Evolutionary conservation across 1,140 invertebrate species (phyloP), one percentile per base, ranked within the genome.

Genomic region (Eulimnadia texana): DNA sequence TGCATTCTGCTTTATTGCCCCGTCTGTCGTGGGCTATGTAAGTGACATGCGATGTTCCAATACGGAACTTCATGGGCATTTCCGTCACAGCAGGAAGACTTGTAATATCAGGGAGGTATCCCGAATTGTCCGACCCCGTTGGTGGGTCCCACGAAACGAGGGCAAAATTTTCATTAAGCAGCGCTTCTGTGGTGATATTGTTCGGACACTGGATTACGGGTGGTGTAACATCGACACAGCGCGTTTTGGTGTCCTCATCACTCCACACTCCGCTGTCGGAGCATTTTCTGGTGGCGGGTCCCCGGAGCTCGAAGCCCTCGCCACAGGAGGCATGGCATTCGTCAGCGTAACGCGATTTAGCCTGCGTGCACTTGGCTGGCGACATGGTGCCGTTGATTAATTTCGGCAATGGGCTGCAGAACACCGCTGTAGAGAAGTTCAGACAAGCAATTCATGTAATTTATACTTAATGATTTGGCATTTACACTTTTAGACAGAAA

Each of bases 281-380:
- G 60, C 80, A 82, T 2, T 65, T 68, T 65, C 74, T 73, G 10
- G 62, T 67, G 16, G 62, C 54, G 10, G 78, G 74, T 0, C 82
- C 82, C 33, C 70, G 66, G 0, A 81, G 64, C 50, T 71, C 66
- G 66, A 78, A 83, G 16, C 82, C 83, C 11, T 74, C 63, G 25
- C 77, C 67, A 67, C 83, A 84, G 2, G 66, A 66, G 28, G 80
- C 75, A 0, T 69, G 73, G 67, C 83, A 83, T 19, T 71, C 73
- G 47, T 76, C 77, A 2, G 75, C 77, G 66, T 77, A 81, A 1
- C 71, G 69, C 52, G 78, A 80, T 33, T 70, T 72, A 0, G 67
- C 64, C n/a, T 67, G 70, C 3, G 65, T 75, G 67, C 77, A 82
- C 9, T 70, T 72, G n/a, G 69, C 64, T 0, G 79, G 80, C 25